These are phyloP conservation scores for Desoria tigrina DNA, from an alignment of 2,888 invertebrate genomes.

Conservation along the genomic window DNA sequence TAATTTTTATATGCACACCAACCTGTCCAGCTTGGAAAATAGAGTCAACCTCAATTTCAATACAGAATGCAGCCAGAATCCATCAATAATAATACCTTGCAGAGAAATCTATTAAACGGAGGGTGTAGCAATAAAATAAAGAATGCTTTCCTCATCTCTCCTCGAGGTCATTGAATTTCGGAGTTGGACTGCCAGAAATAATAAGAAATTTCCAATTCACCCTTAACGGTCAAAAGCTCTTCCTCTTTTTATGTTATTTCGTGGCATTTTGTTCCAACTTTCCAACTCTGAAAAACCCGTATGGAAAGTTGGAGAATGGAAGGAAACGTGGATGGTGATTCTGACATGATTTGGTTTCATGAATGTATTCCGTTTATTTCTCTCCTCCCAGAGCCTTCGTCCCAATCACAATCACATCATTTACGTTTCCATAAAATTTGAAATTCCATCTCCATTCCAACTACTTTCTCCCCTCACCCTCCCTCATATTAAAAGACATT, in stretches of 20 bases:
- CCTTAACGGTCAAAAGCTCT: conserved; percentile 21
- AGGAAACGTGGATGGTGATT: no score
- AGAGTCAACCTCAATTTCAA: no score
- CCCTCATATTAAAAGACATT: neutral
- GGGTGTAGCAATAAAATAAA: no score
- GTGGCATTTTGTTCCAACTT: conserved; percentile 3
- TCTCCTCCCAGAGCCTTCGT: neutral
- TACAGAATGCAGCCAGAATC: no score
- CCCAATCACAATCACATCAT: conserved; percentile 47
- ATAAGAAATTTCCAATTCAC: conserved; percentile 20
- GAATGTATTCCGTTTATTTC: conserved; percentile 22
- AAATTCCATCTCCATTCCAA: conserved; percentile 43
- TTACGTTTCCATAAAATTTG: conserved; percentile 48
- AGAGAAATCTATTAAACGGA: no score
- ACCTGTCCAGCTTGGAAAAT: no score
- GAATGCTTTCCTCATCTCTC: no score
- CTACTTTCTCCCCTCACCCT: conserved; percentile 24
- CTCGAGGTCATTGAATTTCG: neutral
- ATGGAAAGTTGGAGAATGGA: neutral
- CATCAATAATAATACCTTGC: no score
- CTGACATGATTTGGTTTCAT: conserved; percentile 16
- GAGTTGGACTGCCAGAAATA: conserved; percentile 5
- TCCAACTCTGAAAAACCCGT: no score
- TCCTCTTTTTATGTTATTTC: conserved; percentile 6
- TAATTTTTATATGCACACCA: no score